A percentile compares a stretch with the other conserved stretches of the same genome.
These are phyloP conservation scores for Urocitellus parryii DNA, from an alignment of 2,113 vertebrate species.

Conservation along the genomic window DNA sequence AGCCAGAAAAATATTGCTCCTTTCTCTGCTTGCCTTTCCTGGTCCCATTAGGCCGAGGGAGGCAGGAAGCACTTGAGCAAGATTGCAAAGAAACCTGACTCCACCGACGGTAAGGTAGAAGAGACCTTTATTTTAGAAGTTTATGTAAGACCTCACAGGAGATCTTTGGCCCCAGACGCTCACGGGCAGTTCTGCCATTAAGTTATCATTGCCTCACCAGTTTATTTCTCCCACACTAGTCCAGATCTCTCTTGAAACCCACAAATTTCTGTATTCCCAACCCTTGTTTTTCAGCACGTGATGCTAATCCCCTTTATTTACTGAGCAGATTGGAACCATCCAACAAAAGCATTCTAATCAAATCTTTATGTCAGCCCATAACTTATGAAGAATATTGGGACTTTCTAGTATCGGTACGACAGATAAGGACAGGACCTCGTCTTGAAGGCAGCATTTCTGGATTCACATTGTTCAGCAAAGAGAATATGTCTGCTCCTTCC, in stretches of 20 bases:
- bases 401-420: neutral
- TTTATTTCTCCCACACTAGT: slow-evolving; percentile 6
- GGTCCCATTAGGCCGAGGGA: neutral
- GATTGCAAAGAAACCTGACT: neutral
- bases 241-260: neutral
- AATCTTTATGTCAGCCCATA: neutral
- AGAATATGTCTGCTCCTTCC: neutral
- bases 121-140: neutral
- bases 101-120: neutral
- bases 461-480: neutral
- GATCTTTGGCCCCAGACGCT: neutral
- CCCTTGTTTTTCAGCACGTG: slow-evolving; percentile 10
- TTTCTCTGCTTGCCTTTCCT: neutral
- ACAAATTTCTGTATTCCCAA: neutral
- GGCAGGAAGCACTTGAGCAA: neutral
- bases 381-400: neutral
- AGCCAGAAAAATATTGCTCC: neutral
- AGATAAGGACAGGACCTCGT: neutral
- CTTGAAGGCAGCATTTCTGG: neutral
- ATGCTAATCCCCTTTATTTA: slow-evolving; percentile 24
- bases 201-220: neutral
- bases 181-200: neutral
- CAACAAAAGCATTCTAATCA: neutral
- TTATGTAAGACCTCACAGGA: neutral
- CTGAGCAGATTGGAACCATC: slow-evolving; percentile 12